Percentiles rank a stretch among this genome's conserved stretches.
These are phyloP conservation scores for Hypsibius dujardini DNA, from an alignment of 1,140 invertebrate species.

Conservation along the genomic window DNA sequence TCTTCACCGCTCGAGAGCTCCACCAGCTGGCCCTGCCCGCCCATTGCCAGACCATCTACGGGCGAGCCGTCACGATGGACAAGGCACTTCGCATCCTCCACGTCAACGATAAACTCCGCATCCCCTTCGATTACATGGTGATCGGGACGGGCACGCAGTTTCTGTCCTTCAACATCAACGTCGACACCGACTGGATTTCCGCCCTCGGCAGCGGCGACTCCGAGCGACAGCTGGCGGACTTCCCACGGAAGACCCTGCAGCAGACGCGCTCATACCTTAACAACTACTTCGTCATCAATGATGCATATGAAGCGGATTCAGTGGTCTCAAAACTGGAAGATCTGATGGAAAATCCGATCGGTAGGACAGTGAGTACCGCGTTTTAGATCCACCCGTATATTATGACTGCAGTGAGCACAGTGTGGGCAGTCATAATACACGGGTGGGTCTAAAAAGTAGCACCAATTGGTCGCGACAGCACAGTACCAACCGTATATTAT, in stretches of 20 bases:
- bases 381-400: too few relatives aligned
- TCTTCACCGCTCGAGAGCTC: conserved; percentile 4
- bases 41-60: neutral
- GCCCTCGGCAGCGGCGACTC: neutral
- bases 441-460: too few relatives aligned
- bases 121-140: neutral
- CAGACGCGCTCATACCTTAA: neutral
- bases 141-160: conserved; percentile 13
- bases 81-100: neutral
- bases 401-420: too few relatives aligned
- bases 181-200: neutral
- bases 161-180: conserved; percentile 5
- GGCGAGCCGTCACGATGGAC: neutral
- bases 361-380: too few relatives aligned
- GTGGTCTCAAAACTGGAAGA: neutral
- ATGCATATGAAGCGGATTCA: neutral
- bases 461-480: too few relatives aligned
- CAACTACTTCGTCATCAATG: conserved; percentile 8
- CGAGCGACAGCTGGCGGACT: neutral
- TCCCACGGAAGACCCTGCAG: neutral
- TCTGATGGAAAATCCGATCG: neutral
- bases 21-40: neutral
- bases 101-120: conserved; percentile 1
- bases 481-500: too few relatives aligned
- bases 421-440: too few relatives aligned